These are phyloP conservation scores for Uloborus diversus DNA, from an alignment of 1,140 invertebrate species.

Conservation along the genomic window DNA sequence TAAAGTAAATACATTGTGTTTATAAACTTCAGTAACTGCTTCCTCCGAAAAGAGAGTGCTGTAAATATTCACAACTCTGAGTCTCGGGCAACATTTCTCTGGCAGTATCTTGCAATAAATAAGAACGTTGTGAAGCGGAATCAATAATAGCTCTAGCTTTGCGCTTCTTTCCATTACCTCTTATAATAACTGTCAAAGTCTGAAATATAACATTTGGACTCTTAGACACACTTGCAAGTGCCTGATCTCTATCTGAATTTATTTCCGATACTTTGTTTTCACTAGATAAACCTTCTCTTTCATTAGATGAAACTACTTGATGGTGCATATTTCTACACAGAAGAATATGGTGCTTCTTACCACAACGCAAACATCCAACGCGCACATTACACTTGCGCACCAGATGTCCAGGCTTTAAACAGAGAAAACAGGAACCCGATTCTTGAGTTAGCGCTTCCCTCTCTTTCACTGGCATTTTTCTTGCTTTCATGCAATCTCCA, in stretches of 20 bases:
- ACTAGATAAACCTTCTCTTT: background rate
- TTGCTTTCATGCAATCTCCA: slow-evolving; percentile 11
- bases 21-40: background rate
- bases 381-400: background rate
- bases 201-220: slow-evolving; percentile 1
- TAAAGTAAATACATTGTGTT: background rate
- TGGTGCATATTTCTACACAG: slow-evolving; percentile 3
- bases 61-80: background rate
- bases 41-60: background rate
- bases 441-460: background rate
- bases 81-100: background rate
- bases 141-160: slow-evolving; percentile 1
- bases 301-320: background rate
- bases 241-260: slow-evolving; percentile 4
- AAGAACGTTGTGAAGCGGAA: slow-evolving; percentile 4
- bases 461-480: slow-evolving; percentile 2
- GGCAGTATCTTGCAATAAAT: background rate
- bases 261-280: slow-evolving; percentile 8
- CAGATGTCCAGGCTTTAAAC: slow-evolving; percentile 19
- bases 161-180: slow-evolving; percentile 3
- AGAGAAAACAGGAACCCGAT: background rate
- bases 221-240: background rate
- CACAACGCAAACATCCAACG: slow-evolving; percentile 13
- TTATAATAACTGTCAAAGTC: background rate
- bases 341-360: slow-evolving; percentile 16